A percentile compares a stretch with the other conserved stretches of the same genome.
phyloP scores from a whole-genome alignment of 2,888 invertebrate species.

The Melipona beecheii region DNA sequence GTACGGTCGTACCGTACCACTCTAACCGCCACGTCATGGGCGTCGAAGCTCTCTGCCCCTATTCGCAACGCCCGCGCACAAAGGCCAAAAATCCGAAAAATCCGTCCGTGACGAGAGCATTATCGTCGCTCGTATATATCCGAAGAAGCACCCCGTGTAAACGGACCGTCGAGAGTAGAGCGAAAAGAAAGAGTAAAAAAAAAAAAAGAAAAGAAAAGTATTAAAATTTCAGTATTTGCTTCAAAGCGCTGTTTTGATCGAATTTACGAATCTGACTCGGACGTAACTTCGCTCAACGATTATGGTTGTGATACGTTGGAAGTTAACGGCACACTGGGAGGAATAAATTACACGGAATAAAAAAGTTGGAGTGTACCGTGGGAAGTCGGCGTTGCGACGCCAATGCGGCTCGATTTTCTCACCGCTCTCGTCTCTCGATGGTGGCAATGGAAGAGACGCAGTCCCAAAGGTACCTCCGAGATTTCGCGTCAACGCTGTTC shows the following conservation, averaged over 20 bases:
- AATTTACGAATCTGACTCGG: too few relatives aligned
- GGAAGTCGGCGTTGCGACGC: slow-evolving; percentile 51
- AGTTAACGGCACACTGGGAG: not conserved
- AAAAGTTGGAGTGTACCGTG: not conserved
- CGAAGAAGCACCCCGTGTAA: not conserved
- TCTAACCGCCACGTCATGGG: slow-evolving; percentile 56
- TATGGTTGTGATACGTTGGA: not conserved
- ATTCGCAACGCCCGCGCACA: not conserved
- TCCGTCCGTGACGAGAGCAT: not conserved
- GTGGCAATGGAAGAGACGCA: not conserved
- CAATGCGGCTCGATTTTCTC: slow-evolving; percentile 62
- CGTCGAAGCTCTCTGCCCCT: slow-evolving; percentile 47
- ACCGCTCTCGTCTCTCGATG: slow-evolving; percentile 28
- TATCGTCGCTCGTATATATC: not conserved
- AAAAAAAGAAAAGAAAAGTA: too few relatives aligned
- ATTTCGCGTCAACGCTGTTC: slow-evolving; percentile 70
- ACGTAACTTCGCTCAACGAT: too few relatives aligned
- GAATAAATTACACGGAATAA: not conserved
- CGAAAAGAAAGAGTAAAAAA: not conserved
- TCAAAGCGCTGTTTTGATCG: too few relatives aligned
- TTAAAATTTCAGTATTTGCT: too few relatives aligned
- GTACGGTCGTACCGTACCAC: slow-evolving; percentile 58
- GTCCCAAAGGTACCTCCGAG: slow-evolving; percentile 65
- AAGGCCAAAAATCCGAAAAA: not conserved
- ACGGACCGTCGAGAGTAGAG: not conserved